Percentiles rank a stretch among this genome's conserved stretches.
Evolutionary conservation across 2,113 vertebrate species (phyloP).

Genomic region (Dipodomys ordii): DNA sequence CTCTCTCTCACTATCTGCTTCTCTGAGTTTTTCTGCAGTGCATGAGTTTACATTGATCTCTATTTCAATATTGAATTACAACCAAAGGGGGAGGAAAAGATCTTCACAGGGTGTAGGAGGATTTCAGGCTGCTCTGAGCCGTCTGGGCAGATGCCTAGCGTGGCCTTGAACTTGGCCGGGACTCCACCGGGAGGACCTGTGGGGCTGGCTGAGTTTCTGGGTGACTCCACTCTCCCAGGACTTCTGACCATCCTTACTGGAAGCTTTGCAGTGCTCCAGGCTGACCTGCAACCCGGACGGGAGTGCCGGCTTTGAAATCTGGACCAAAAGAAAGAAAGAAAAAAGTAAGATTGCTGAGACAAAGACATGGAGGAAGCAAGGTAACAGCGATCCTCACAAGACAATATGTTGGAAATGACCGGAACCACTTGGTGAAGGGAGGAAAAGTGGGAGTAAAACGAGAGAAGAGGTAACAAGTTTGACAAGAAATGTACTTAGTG

Average conservation of each 20-base stretch:
- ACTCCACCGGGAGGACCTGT: background rate
- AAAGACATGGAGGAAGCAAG: too few species aligned
- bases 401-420: too few species aligned
- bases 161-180: background rate
- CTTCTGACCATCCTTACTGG: background rate
- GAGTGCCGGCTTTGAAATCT: background rate
- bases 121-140: background rate
- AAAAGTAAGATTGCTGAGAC: too few species aligned
- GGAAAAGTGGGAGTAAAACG: too few species aligned
- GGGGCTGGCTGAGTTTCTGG: background rate
- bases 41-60: background rate
- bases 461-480: too few species aligned
- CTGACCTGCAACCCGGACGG: background rate
- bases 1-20: background rate
- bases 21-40: background rate
- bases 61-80: conserved; percentile 6
- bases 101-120: background rate
- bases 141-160: background rate
- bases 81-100: background rate
- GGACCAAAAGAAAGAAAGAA: background rate
- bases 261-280: background rate
- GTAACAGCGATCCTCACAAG: too few species aligned
- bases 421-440: too few species aligned
- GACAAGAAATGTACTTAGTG: too few species aligned
- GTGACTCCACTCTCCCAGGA: background rate